These are phyloP conservation scores for Dugesia japonica DNA, from an alignment of 2,888 invertebrate species.

Conservation along the genomic window DNA sequence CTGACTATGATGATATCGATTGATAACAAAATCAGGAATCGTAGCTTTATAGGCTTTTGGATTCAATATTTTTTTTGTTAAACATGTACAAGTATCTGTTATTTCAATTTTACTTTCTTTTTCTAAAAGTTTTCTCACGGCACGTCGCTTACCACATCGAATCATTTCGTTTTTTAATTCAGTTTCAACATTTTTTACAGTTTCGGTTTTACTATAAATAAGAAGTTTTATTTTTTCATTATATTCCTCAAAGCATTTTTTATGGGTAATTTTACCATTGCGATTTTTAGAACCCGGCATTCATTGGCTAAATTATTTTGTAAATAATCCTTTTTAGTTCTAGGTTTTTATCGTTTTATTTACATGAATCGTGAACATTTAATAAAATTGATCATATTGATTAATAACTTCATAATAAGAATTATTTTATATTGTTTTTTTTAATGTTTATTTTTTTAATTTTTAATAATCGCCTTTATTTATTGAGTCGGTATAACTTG, in stretches of 20 bases:
- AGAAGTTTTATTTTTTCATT: neutral
- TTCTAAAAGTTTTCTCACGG: neutral
- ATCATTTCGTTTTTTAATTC: neutral
- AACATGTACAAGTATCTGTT: neutral
- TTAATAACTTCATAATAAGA: too few relatives aligned
- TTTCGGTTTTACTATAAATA: neutral
- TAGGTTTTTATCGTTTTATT: too few relatives aligned
- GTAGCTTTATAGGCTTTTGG: neutral
- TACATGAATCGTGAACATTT: too few relatives aligned
- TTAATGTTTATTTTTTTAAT: too few relatives aligned
- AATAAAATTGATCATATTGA: too few relatives aligned
- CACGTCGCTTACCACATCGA: neutral
- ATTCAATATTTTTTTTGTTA: too few relatives aligned
- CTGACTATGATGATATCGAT: neutral
- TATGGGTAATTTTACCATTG: neutral
- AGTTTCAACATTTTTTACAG: neutral
- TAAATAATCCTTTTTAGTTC: too few relatives aligned
- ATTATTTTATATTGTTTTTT: too few relatives aligned
- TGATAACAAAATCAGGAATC: neutral
- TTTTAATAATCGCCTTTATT: too few relatives aligned
- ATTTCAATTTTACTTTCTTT: neutral
- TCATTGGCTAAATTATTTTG: neutral
- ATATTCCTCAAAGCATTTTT: neutral
- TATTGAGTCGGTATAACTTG: too few relatives aligned
- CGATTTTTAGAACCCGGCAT: neutral